Evolutionary conservation across 2,888 invertebrate genomes (phyloP).

Genomic region (Heliconius ismenius): DNA sequence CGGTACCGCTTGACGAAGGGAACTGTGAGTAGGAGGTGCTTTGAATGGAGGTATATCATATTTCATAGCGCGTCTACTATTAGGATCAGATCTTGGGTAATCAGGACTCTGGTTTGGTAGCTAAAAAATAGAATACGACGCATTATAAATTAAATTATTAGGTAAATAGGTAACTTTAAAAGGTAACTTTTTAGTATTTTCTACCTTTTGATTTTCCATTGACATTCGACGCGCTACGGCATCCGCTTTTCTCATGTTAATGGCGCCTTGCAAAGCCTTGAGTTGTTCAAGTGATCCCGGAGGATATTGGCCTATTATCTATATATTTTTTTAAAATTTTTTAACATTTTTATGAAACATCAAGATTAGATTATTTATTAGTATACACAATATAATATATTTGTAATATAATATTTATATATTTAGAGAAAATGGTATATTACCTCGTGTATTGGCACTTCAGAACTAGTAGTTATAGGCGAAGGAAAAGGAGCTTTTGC

Average conservation of each 20-base stretch:
- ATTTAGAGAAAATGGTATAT: background rate
- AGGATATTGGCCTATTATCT: conserved; percentile 49
- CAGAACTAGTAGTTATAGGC: conserved; percentile 27
- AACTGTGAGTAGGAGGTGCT: conserved; percentile 12
- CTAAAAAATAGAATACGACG: background rate
- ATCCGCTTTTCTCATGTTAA: conserved; percentile 54
- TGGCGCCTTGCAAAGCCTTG: conserved; percentile 58
- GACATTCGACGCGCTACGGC: conserved; percentile 40
- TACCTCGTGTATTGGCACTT: conserved; percentile 35
- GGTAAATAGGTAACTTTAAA: background rate
- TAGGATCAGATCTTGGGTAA: background rate
- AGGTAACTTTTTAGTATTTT: background rate
- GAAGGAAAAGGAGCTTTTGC: conserved; percentile 51
- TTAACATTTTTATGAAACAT: background rate
- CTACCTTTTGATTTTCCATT: conserved; percentile 31
- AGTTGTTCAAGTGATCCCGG: conserved; percentile 56
- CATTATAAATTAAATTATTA: background rate
- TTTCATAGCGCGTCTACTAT: conserved; percentile 32
- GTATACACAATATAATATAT: background rate
- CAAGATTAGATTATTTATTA: background rate
- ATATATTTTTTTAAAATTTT: conserved; percentile 37
- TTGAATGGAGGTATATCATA: conserved; percentile 34
- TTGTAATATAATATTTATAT: too few species aligned
- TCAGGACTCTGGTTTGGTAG: background rate
- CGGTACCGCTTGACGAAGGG: conserved; percentile 43